Evolutionary conservation across 2,888 invertebrate genomes (phyloP).

Genomic region (Trichacis sp.): DNA sequence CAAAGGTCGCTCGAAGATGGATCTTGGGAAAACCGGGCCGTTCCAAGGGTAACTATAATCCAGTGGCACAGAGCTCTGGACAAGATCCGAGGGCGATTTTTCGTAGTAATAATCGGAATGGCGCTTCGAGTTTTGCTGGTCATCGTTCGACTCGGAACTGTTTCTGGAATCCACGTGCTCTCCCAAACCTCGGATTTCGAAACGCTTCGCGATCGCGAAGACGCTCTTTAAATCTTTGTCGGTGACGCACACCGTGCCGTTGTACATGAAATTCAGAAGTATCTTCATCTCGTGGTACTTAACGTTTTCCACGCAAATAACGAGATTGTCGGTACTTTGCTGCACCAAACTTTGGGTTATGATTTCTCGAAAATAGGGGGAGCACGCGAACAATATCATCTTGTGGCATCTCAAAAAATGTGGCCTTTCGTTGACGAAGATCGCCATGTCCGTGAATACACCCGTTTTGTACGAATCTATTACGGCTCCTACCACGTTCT

Average conservation of each 20-base stretch:
- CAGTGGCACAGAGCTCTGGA: neutral
- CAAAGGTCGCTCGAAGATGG: neutral
- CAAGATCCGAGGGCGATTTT: no score
- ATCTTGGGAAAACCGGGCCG: neutral
- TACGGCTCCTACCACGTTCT: neutral
- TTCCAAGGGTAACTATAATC: neutral
- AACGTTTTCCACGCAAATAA: neutral
- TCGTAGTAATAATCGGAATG: no score
- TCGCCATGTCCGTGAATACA: neutral
- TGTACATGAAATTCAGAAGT: slow-evolving; percentile 3
- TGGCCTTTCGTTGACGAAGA: neutral
- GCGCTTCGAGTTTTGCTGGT: neutral
- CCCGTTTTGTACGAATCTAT: neutral
- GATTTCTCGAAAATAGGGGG: neutral
- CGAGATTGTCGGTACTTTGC: neutral
- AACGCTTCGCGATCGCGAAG: neutral
- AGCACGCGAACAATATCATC: slow-evolving; percentile 2
- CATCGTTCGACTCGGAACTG: neutral
- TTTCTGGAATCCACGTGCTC: neutral
- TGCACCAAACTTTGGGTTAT: neutral
- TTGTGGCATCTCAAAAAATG: neutral
- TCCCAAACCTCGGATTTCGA: neutral
- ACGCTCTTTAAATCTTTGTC: neutral
- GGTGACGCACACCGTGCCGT: neutral
- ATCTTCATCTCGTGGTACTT: neutral